Evolutionary conservation across 2,888 invertebrate species (phyloP).

Genomic region (Iphiclides podalirius): DNA sequence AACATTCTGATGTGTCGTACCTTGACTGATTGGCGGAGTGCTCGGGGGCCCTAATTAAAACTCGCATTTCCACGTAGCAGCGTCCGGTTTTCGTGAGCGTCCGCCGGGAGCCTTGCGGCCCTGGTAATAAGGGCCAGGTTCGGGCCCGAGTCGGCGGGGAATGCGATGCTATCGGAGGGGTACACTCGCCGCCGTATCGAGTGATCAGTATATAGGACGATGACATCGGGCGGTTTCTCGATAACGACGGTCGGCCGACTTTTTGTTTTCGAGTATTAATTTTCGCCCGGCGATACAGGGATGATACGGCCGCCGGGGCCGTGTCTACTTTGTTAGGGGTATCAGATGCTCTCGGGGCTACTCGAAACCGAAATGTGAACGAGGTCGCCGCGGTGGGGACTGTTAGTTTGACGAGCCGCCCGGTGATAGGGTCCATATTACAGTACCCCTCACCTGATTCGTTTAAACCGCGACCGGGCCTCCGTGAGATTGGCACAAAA

Average conservation of each 20-base stretch:
- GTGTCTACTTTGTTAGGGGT: slow-evolving; percentile 26
- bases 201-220: slow-evolving; percentile 61
- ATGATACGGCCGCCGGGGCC: slow-evolving; percentile 38
- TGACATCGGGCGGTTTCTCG: slow-evolving; percentile 68
- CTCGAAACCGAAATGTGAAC: slow-evolving; percentile 5
- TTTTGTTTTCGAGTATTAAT: slow-evolving; percentile 63
- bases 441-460: too few species aligned
- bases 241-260: slow-evolving; percentile 49
- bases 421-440: not conserved
- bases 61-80: slow-evolving; percentile 31
- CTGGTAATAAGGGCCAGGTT: slow-evolving; percentile 16
- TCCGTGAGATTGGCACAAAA: too few species aligned
- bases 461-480: too few species aligned
- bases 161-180: slow-evolving; percentile 41
- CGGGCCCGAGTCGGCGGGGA: slow-evolving; percentile 14
- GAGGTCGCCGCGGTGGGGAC: not conserved
- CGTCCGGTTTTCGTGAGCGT: slow-evolving; percentile 9
- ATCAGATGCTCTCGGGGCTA: slow-evolving; percentile 15
- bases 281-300: slow-evolving; percentile 60
- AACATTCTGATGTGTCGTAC: slow-evolving; percentile 31
- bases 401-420: slow-evolving; percentile 1
- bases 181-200: slow-evolving; percentile 46
- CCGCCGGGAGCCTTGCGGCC: slow-evolving; percentile 6
- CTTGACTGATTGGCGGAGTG: slow-evolving; percentile 40
- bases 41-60: slow-evolving; percentile 39